phyloP scores from a whole-genome alignment of 1,140 invertebrate genomes.

The Calephelis nemesis region DNA sequence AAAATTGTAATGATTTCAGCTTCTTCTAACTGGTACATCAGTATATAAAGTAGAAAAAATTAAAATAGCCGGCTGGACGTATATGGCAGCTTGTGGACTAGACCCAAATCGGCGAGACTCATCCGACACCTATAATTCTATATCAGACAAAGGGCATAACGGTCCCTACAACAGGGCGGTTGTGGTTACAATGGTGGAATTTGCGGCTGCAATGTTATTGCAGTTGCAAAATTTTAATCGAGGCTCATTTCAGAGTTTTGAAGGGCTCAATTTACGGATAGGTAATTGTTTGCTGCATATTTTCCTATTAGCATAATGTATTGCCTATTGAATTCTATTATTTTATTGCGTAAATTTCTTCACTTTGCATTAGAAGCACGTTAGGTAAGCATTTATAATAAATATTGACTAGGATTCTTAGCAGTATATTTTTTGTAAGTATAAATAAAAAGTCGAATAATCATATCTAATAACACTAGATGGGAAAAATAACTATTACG shows the following conservation, averaged over 20 bases:
- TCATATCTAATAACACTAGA: no score
- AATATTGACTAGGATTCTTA: no score
- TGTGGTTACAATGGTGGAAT: constrained; percentile 76
- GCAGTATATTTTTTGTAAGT: no score
- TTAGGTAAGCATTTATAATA: no score
- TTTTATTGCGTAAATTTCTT: no score
- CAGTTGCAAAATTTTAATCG: constrained; percentile 74
- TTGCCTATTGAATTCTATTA: no score
- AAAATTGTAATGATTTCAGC: constrained; percentile 38
- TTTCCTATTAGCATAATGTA: not conserved
- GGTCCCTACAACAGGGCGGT: constrained; percentile 58
- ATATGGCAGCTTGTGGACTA: constrained; percentile 96
- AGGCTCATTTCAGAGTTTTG: constrained; percentile 73
- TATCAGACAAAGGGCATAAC: constrained; percentile 46
- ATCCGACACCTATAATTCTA: constrained; percentile 62
- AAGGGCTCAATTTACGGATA: constrained; percentile 76
- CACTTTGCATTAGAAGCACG: no score
- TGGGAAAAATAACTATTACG: no score
- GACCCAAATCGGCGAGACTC: constrained; percentile 84
- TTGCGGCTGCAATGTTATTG: constrained; percentile 77
- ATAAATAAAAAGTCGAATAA: no score
- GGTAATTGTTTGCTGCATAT: constrained; percentile 65
- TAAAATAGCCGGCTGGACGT: constrained; percentile 95
- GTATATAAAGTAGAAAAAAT: constrained; percentile 88
- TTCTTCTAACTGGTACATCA: constrained; percentile 59